Conservation (phyloP, 2,113 vertebrate species). For the Bambusicola thoracicus region DNA sequence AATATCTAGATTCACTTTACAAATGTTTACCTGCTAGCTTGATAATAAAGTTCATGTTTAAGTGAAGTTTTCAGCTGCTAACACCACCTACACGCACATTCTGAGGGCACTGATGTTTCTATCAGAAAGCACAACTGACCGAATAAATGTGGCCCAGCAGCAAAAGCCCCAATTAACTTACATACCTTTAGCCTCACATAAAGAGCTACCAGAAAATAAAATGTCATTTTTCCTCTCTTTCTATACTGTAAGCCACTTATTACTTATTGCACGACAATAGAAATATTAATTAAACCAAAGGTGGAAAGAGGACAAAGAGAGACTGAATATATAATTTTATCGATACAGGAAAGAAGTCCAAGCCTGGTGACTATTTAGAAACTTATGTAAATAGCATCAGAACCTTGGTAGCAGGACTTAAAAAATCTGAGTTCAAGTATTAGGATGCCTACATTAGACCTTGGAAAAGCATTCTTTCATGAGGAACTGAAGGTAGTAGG, state of each 20-base stretch:
- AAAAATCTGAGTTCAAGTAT: background rate
- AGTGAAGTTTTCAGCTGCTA: background rate
- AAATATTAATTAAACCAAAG: background rate
- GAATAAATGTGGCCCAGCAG: background rate
- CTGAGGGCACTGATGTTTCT: background rate
- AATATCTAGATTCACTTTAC: background rate
- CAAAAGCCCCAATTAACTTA: background rate
- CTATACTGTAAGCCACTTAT: background rate
- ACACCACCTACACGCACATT: fast-evolving
- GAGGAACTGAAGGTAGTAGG: background rate
- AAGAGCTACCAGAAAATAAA: background rate
- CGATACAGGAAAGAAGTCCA: background rate
- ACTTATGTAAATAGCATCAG: background rate
- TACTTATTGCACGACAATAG: background rate
- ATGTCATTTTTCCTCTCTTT: background rate
- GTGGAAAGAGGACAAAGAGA: background rate
- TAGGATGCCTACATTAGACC: background rate
- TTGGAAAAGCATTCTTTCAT: background rate
- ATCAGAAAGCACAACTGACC: background rate
- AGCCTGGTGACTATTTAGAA: background rate
- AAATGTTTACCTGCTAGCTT: background rate
- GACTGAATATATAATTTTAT: background rate
- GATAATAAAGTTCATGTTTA: background rate
- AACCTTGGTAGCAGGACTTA: background rate
- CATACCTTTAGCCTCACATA: background rate